Evolutionary conservation across 2,113 vertebrate species (phyloP), one percentile per base, ranked within the genome.

Genomic region (Psettodes erumei): DNA sequence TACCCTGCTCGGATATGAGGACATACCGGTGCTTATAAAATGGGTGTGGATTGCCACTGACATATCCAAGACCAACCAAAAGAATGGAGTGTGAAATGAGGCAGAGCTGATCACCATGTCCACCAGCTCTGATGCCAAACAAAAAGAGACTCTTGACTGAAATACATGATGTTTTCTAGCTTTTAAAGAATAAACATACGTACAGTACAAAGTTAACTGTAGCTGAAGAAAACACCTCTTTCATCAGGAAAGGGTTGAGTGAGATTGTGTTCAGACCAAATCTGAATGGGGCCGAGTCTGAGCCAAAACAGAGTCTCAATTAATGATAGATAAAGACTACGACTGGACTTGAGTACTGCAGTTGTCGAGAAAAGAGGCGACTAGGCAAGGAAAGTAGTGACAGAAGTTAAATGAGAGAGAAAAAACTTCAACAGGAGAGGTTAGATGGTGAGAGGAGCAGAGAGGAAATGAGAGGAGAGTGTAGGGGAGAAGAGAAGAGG

Each of bases 391-490:
- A 18, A 30, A 23, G 45, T 10, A 47, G 45, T 47, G 33, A 47
- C 13, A 21, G 40, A 33, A 3, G 35, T 2, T 28, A 35, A 33
- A 48, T 21, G 18, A 11, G 8, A 35, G 38, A 56, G n/a, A 27
- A 28, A 32, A 28, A 75, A 45, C 12, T 9, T 19, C 12, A 42
- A 25, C 19, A 45, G 53, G 28, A 64, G 59, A 74, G 63, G 71
- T 28, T 40, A 68, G 5, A 50, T 15, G 61, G 76, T 71, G 58
- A 84, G 66, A 71, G 25, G 45, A 32, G 38, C 11, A 21, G 45
- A 71, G 65, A 71, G 47, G 66, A 58, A 63, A 64, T 48, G 62
- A 82, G 75, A 75, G 68, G 0, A 45, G 37, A 62, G 64, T 19
- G 40, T 8, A 37, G 64, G 33, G 64, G 60, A 72, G 47, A 71